Percentiles rank a stretch among this genome's conserved stretches.
Conservation (phyloP, 2,113 vertebrate species). For the Globicephala melas region DNA sequence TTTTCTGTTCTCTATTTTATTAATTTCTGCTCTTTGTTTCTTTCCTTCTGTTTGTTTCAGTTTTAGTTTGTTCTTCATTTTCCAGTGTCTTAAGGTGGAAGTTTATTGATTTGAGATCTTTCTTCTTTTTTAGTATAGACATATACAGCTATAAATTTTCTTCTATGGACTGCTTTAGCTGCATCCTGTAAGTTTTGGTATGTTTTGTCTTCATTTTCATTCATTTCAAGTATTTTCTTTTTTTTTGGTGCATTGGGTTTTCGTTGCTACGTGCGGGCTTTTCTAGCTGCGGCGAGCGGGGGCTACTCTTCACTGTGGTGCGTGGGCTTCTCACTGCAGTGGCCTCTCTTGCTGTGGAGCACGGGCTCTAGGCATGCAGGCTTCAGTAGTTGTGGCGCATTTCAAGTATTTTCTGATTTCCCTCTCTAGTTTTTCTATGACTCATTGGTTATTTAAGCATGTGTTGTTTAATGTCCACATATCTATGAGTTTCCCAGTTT, state of each 20-base stretch:
- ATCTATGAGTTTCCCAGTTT: not conserved
- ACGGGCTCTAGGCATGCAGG: no score
- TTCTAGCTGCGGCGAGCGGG: no score
- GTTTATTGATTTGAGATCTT: not conserved
- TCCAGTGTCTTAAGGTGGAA: not conserved
- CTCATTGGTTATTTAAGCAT: not conserved
- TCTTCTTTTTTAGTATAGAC: not conserved
- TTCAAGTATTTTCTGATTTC: not conserved
- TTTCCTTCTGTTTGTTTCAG: not conserved
- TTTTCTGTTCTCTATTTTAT: not conserved
- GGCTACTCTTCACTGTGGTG: no score
- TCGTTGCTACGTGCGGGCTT: no score
- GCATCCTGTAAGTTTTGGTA: not conserved
- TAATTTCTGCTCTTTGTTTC: not conserved
- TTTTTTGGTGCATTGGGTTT: no score
- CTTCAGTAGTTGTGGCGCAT: not conserved
- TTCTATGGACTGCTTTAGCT: not conserved
- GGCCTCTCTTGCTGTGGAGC: no score
- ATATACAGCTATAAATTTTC: not conserved
- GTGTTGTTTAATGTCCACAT: not conserved
- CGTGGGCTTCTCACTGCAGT: no score
- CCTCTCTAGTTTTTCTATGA: not conserved
- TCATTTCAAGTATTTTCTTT: not conserved
- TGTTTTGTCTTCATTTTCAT: not conserved
- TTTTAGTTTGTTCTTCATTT: not conserved